A percentile compares a stretch with the other conserved stretches of the same genome.
Conservation (phyloP, 2,888 invertebrate genomes). For the Diplazon laetatorius region DNA sequence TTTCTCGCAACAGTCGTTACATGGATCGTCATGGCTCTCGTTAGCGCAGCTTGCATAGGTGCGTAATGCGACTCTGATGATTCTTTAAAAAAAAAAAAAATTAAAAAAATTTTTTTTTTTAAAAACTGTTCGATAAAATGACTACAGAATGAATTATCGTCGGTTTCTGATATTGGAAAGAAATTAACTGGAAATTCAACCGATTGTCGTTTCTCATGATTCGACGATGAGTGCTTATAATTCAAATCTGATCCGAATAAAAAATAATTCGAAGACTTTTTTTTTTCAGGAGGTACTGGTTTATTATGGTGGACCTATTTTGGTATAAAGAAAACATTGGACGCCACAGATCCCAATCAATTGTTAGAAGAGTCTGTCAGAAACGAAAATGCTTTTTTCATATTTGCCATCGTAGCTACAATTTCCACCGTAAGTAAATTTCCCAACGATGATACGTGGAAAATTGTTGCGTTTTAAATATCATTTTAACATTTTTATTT, state of each 20-base stretch:
- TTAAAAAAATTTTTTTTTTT: background rate
- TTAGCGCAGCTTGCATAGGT: constrained; percentile 90
- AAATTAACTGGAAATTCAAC: too few species aligned
- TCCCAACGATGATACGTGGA: background rate
- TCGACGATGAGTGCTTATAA: too few species aligned
- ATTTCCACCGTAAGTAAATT: constrained; percentile 89
- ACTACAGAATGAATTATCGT: too few species aligned
- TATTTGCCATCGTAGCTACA: constrained; percentile 93
- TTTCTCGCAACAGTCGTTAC: constrained; percentile 92
- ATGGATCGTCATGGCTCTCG: constrained; percentile 93
- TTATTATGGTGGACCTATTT: constrained; percentile 95
- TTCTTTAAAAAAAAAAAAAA: background rate
- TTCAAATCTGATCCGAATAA: too few species aligned
- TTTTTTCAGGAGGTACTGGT: constrained; percentile 85
- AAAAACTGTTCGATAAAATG: too few species aligned
- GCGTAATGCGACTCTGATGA: constrained; percentile 68
- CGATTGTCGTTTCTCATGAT: too few species aligned
- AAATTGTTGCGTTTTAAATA: too few species aligned
- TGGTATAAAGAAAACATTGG: constrained; percentile 88
- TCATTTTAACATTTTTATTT: too few species aligned
- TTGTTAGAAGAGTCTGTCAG: constrained; percentile 90
- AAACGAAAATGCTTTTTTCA: constrained; percentile 93
- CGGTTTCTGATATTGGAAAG: too few species aligned
- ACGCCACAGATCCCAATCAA: constrained; percentile 83
- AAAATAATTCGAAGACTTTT: background rate